Evolutionary conservation across 2,888 invertebrate genomes (phyloP).

Genomic region (Patella ulyssiponensis): DNA sequence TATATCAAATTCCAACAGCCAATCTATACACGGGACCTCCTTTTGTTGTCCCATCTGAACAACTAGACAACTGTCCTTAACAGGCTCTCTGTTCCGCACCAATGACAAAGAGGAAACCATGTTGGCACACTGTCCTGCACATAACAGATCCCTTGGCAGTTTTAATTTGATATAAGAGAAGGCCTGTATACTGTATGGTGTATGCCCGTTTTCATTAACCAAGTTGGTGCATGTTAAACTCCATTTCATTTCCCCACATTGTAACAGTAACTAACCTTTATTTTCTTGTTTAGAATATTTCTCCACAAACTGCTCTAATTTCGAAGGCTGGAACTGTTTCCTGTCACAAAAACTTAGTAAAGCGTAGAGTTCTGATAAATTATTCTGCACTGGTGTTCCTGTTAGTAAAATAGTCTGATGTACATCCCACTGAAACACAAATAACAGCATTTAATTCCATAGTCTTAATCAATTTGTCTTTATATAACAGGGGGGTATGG

Average conservation of each 20-base stretch:
- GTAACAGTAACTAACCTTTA: conserved; percentile 34
- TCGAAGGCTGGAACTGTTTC: conserved; percentile 57
- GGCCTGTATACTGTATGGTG: too few relatives aligned
- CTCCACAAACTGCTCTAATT: conserved; percentile 63
- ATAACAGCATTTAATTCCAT: background rate
- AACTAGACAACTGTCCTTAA: too few relatives aligned
- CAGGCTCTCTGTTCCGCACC: too few relatives aligned
- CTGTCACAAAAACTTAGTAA: conserved; percentile 69
- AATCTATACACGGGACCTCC: too few relatives aligned
- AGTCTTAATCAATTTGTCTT: background rate
- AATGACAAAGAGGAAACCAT: too few relatives aligned
- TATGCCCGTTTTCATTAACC: too few relatives aligned
- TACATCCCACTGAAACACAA: conserved; percentile 59
- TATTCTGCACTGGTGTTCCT: conserved; percentile 74
- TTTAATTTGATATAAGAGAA: too few relatives aligned
- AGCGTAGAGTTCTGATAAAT: conserved; percentile 71
- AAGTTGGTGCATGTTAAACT: background rate
- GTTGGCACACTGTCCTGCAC: too few relatives aligned
- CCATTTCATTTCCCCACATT: too few relatives aligned
- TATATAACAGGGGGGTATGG: background rate
- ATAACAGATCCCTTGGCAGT: too few relatives aligned
- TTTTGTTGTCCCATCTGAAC: too few relatives aligned
- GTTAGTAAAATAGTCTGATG: conserved; percentile 68
- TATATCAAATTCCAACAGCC: too few relatives aligned
- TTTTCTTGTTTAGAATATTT: conserved; percentile 47